Evolutionary conservation across 2,888 invertebrate genomes (phyloP), one percentile per base, ranked within the genome.

Genomic region (Eupithecia pulchellata): DNA sequence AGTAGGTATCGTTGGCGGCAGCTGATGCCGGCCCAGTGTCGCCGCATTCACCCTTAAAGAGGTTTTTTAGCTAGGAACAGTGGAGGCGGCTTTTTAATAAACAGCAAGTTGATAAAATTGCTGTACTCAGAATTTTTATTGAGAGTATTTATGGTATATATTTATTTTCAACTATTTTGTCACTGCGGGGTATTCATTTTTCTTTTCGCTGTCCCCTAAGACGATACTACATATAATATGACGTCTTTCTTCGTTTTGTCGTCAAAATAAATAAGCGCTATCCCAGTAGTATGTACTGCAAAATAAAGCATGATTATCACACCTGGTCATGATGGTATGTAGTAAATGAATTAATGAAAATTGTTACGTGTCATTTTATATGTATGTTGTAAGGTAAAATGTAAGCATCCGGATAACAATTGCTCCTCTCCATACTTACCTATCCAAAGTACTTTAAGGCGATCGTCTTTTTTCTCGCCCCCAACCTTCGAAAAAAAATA

Each of bases 21-120:
- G 93, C 93, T 94, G 92, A 92, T 91, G 92, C 91, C 91, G 89
- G 86, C 87, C 90, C 87, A 89, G 91, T 92, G 92, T 91, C 90
- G 89, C 91, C 88, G 89, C 91, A 90, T 87, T 92, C 92, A 88
- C 88, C 90, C 90, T 89, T 88, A 90, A 89, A 87, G 82, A 85
- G 79, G 83, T 87, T 89, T 91, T 77, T 68, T 39, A 69, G 47
- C 64, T 68, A 4, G 30, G 64, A 66, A 72, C 57, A 55, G 75
- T 82, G 88, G 91, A 91, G 77, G 74, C 47, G 75, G 83, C 83
- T 79, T 85, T 47, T 47, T 20, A 42, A 0, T 1, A n/a, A 42
- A 6, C 42, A 42, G 17, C 39, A 39, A 39, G 39, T 14, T 39
- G n/a, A 36, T 36, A 1, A 4, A 36, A 17, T 14, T 17, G 17